Conservation (phyloP, 2,888 invertebrate genomes). For the Andrena minutula region DNA sequence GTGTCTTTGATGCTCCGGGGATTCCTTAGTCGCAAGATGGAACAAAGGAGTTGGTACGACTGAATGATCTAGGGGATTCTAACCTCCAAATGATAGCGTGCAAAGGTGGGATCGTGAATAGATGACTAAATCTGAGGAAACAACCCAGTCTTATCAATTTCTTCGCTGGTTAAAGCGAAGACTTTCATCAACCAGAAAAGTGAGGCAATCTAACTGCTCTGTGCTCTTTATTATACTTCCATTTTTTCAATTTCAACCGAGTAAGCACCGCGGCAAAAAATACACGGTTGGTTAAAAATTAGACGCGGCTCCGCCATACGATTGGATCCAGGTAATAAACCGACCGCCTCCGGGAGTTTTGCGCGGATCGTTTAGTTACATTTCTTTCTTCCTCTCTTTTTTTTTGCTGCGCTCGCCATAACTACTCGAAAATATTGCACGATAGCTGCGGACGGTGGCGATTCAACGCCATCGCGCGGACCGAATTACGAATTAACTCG, state of each 20-base stretch:
- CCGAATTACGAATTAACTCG: constrained; percentile 55
- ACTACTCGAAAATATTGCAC: constrained; percentile 55
- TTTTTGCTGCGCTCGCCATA: constrained; percentile 26
- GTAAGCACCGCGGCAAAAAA: constrained; percentile 4
- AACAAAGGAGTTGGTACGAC: too few relatives aligned
- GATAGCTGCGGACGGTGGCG: constrained; percentile 27
- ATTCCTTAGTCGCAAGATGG: too few relatives aligned
- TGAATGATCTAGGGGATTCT: too few relatives aligned
- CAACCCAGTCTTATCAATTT: neutral
- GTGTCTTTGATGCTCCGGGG: too few relatives aligned
- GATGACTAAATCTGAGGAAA: too few relatives aligned
- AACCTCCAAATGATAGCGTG: too few relatives aligned
- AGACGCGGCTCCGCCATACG: constrained; percentile 27
- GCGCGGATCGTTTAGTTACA: constrained; percentile 61
- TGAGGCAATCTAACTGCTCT: neutral
- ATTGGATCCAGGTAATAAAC: constrained; percentile 47
- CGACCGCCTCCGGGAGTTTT: constrained; percentile 56
- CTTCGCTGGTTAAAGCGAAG: neutral
- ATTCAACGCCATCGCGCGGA: constrained; percentile 44
- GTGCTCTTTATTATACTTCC: neutral
- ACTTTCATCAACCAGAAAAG: constrained; percentile 10
- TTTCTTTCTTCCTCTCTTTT: constrained; percentile 32
- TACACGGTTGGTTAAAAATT: constrained; percentile 43
- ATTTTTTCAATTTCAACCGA: constrained; percentile 9
- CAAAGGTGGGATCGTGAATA: too few relatives aligned